Evolutionary conservation across 2,888 invertebrate species (phyloP).

Genomic region (Eupelmus urozonus): DNA sequence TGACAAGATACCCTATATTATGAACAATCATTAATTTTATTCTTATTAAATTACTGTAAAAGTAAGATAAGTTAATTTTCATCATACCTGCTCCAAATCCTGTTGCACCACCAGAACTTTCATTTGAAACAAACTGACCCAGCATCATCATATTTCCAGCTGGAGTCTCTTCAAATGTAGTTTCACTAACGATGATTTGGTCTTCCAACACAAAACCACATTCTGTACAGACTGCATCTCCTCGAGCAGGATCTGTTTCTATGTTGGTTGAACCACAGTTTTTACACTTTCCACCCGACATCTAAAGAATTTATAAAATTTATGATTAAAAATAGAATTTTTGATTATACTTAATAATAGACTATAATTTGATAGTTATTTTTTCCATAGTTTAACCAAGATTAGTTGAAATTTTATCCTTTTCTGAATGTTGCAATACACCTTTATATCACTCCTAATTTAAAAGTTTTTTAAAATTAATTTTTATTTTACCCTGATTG

Average conservation of each 20-base stretch:
- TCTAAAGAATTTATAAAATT: slow-evolving; percentile 62
- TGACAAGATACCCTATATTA: slow-evolving; percentile 85
- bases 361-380: too few relatives aligned
- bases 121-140: slow-evolving; percentile 95
- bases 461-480: neutral
- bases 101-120: slow-evolving; percentile 90
- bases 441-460: too few relatives aligned
- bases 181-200: slow-evolving; percentile 96
- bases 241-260: slow-evolving; percentile 95
- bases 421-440: too few relatives aligned
- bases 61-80: too few relatives aligned
- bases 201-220: slow-evolving; percentile 98
- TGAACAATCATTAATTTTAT: neutral
- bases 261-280: slow-evolving; percentile 94
- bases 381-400: too few relatives aligned
- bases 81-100: slow-evolving; percentile 86
- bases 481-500: too few relatives aligned
- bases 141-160: slow-evolving; percentile 92
- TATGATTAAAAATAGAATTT: neutral
- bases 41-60: too few relatives aligned
- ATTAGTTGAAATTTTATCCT: too few relatives aligned
- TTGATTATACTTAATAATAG: neutral
- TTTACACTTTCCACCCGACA: slow-evolving; percentile 88
- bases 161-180: slow-evolving; percentile 96
- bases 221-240: slow-evolving; percentile 96